A percentile compares a stretch with the other conserved stretches of the same genome.
phyloP scores from a whole-genome alignment of 1,140 invertebrate genomes.

The Drosophila quadrilineata region DNA sequence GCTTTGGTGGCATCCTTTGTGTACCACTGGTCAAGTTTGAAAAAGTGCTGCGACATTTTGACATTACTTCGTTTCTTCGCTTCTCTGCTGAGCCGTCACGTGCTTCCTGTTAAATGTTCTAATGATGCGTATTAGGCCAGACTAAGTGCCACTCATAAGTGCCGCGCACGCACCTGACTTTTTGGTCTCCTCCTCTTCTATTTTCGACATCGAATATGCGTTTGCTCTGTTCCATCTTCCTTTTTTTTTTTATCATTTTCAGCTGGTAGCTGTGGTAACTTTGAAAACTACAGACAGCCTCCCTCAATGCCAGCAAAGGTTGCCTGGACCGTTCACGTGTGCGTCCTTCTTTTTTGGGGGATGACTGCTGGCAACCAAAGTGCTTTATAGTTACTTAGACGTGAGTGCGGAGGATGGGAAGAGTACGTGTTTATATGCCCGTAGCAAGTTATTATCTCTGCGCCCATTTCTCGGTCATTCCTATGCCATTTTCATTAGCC shows the following conservation, averaged over 20 bases:
- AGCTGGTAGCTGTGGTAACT: constrained; percentile 16
- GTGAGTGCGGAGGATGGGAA: constrained; percentile 2
- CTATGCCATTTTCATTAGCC: constrained; percentile 52
- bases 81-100: constrained; percentile 60
- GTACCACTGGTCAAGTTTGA: too few relatives aligned
- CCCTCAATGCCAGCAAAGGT: constrained; percentile 4
- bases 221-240: constrained; percentile 59
- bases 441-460: constrained; percentile 31
- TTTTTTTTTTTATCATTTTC: not conserved
- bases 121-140: constrained; percentile 77
- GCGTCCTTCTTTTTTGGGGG: not conserved
- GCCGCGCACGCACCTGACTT: constrained; percentile 68
- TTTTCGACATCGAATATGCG: constrained; percentile 48
- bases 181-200: constrained; percentile 18
- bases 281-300: not conserved
- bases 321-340: constrained; percentile 15
- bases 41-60: too few relatives aligned
- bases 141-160: constrained; percentile 77
- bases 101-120: constrained; percentile 79
- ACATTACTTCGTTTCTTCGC: too few relatives aligned
- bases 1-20: too few relatives aligned
- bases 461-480: constrained; percentile 19
- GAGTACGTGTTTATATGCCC: constrained; percentile 50
- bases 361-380: constrained; percentile 22
- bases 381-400: constrained; percentile 49